Percentiles rank a stretch among this genome's conserved stretches.
phyloP scores from a whole-genome alignment of 2,113 vertebrate species.

The Rhinolophus ferrumequinum region DNA sequence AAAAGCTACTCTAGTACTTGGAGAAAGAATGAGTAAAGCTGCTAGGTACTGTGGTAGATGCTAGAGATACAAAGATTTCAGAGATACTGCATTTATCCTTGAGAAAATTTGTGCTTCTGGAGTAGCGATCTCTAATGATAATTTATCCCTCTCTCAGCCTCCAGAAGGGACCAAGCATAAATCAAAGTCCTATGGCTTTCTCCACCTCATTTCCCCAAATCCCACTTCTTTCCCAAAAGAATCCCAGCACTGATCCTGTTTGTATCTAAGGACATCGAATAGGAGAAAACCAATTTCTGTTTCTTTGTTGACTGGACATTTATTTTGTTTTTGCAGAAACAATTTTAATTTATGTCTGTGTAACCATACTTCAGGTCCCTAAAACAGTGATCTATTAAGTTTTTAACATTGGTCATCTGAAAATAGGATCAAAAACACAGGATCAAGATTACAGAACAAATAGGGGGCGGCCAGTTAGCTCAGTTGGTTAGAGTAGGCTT shows the following conservation, averaged over 20 bases:
- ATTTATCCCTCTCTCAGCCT: not conserved
- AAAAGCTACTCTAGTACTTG: not conserved
- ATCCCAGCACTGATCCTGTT: not conserved
- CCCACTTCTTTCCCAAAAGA: not conserved
- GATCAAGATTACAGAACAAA: not conserved
- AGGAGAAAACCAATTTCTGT: not conserved
- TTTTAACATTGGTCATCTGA: slow-evolving; percentile 38
- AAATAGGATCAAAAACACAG: slow-evolving; percentile 6
- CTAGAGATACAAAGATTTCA: not conserved
- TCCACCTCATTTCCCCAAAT: not conserved
- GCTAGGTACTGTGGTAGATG: not conserved
- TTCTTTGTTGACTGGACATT: not conserved
- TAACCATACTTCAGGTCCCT: not conserved
- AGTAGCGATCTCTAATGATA: not conserved
- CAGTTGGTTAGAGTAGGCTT: too few species aligned
- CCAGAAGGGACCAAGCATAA: not conserved
- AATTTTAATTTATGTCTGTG: slow-evolving; percentile 20
- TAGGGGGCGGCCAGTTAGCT: not conserved
- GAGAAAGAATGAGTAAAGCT: not conserved
- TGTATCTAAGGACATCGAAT: not conserved
- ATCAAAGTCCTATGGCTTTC: not conserved
- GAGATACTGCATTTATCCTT: not conserved
- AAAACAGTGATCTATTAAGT: not conserved
- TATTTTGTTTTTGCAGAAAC: slow-evolving; percentile 42
- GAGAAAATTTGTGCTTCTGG: not conserved